Evolutionary conservation across 2,113 vertebrate species (phyloP).

Genomic region (Ornithorhynchus anatinus): DNA sequence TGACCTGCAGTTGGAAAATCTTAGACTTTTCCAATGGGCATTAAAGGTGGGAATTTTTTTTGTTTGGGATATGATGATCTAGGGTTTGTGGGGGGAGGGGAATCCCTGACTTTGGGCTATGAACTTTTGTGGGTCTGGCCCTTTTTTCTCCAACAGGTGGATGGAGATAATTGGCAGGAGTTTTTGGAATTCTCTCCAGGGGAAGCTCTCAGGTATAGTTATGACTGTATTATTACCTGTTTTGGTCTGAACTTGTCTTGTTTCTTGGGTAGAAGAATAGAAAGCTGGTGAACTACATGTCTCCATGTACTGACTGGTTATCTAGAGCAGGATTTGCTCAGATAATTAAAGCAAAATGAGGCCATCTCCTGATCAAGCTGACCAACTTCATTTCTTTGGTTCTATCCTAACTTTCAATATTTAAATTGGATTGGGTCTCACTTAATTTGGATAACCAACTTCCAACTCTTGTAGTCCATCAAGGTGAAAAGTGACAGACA

Average conservation of each 20-base stretch:
- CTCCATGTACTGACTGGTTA: too few species aligned
- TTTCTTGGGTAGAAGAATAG: slow-evolving; percentile 7
- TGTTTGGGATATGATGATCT: too few species aligned
- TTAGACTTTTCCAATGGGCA: neutral
- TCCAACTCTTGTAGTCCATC: neutral
- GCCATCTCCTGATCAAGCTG: too few species aligned
- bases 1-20: neutral
- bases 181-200: neutral
- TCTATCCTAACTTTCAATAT: too few species aligned
- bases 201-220: neutral
- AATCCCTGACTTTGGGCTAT: too few species aligned
- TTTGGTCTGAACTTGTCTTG: neutral
- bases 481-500: neutral
- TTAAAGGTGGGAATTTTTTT: neutral
- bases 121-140: too few species aligned
- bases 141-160: neutral
- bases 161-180: neutral
- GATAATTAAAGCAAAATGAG: too few species aligned
- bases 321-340: too few species aligned
- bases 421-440: too few species aligned
- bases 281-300: too few species aligned
- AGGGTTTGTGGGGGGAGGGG: neutral
- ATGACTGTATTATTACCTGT: neutral
- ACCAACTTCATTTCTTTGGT: too few species aligned
- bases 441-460: too few species aligned